Conservation (phyloP, 2,888 invertebrate genomes). For the Thymelicus lineola region DNA sequence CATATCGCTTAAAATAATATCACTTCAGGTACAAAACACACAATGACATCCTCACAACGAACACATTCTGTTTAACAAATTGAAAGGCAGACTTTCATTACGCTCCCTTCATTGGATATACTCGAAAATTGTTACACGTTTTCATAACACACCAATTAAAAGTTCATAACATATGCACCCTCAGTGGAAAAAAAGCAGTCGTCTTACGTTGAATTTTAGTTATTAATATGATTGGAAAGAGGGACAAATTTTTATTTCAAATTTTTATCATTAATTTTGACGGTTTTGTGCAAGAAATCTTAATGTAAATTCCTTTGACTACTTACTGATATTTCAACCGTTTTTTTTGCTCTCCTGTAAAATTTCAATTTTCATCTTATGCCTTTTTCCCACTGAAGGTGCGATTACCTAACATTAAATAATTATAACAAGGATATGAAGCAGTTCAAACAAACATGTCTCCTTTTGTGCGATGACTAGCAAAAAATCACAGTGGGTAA, state of each 20-base stretch:
- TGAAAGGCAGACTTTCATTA: neutral
- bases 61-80: slow-evolving; percentile 42
- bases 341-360: too few species aligned
- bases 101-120: neutral
- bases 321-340: too few species aligned
- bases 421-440: slow-evolving; percentile 15
- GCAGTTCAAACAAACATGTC: slow-evolving; percentile 23
- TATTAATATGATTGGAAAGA: too few species aligned
- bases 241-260: too few species aligned
- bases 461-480: slow-evolving; percentile 57
- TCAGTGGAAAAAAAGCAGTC: too few species aligned
- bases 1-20: slow-evolving; percentile 81
- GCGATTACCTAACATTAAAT: slow-evolving; percentile 14
- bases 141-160: neutral
- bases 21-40: slow-evolving; percentile 70
- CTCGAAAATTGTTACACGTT: neutral
- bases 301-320: too few species aligned
- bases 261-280: too few species aligned
- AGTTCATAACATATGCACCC: slow-evolving; percentile 11
- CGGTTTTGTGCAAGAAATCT: too few species aligned
- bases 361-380: too few species aligned
- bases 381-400: too few species aligned
- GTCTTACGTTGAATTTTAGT: too few species aligned
- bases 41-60: slow-evolving; percentile 43
- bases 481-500: slow-evolving; percentile 57